phyloP scores from a whole-genome alignment of 1,140 invertebrate genomes.

The Solenopsis fugax region DNA sequence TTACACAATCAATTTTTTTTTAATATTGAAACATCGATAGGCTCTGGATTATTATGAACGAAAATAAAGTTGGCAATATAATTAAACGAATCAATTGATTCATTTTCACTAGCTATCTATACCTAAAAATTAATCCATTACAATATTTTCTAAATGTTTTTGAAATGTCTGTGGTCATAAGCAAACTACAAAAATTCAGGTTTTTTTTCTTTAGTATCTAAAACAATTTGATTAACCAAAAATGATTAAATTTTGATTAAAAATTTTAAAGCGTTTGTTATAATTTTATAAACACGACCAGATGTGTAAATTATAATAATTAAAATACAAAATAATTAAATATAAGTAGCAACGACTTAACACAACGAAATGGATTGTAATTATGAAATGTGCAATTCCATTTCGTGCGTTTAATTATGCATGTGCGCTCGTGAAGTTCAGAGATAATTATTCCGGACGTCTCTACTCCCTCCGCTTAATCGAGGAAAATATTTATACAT shows the following conservation, averaged over 20 bases:
- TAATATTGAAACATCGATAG: not conserved
- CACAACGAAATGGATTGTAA: slow-evolving; percentile 15
- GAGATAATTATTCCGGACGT: slow-evolving; percentile 38
- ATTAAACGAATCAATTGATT: not conserved
- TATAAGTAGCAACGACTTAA: not conserved
- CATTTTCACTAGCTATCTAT: not conserved
- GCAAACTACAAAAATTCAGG: not conserved
- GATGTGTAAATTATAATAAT: not conserved
- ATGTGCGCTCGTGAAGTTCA: slow-evolving; percentile 19
- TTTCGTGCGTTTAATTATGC: slow-evolving; percentile 41
- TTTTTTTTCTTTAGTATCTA: not conserved
- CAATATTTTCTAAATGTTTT: not conserved
- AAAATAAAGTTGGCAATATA: slow-evolving; percentile 7
- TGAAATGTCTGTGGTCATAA: not conserved
- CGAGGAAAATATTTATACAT: slow-evolving; percentile 67
- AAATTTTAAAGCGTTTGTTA: slow-evolving; percentile 22
- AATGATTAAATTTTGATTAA: not conserved
- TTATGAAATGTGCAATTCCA: slow-evolving; percentile 31
- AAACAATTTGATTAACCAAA: not conserved
- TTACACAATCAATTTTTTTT: not conserved
- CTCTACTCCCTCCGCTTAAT: slow-evolving; percentile 31
- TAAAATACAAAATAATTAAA: slow-evolving; percentile 12
- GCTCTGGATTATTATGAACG: not conserved
- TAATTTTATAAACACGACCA: not conserved
- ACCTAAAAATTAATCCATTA: not conserved